Conservation (phyloP, 2,888 invertebrate genomes). For the Pyrrhia umbra region DNA sequence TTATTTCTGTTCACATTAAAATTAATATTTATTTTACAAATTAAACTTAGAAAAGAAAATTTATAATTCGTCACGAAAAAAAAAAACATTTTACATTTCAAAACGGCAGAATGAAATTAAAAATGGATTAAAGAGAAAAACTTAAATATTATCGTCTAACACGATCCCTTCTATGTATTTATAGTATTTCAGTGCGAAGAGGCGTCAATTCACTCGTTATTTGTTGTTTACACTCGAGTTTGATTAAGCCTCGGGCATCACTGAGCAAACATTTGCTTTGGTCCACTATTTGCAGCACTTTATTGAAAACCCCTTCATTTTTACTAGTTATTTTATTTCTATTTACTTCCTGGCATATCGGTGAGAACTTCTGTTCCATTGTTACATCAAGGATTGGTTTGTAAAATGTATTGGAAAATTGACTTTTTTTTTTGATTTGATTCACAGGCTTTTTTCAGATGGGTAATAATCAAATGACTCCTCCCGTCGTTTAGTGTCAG, state of each 20-base stretch:
- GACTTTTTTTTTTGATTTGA: no score
- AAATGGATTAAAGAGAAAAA: neutral
- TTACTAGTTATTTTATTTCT: constrained; percentile 5
- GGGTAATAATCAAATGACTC: no score
- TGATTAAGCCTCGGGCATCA: constrained; percentile 58
- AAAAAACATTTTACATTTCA: no score
- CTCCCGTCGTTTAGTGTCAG: no score
- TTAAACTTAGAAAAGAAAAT: no score
- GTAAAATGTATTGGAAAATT: neutral
- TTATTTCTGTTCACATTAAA: no score
- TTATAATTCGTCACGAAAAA: no score
- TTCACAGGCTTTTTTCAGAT: no score
- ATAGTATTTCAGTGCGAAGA: constrained; percentile 16
- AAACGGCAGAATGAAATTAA: neutral
- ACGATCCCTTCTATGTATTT: neutral
- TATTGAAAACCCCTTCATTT: constrained; percentile 40
- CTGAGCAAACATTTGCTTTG: constrained; percentile 52
- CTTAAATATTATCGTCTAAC: neutral
- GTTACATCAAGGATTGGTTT: neutral
- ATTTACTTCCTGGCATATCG: constrained; percentile 3
- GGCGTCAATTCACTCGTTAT: constrained; percentile 45
- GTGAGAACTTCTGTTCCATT: constrained; percentile 14
- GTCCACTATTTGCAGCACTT: constrained; percentile 43
- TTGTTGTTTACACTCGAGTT: constrained; percentile 59
- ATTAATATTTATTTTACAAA: no score